Conservation (phyloP, 2,113 vertebrate genomes). For the Gymnogyps californianus region DNA sequence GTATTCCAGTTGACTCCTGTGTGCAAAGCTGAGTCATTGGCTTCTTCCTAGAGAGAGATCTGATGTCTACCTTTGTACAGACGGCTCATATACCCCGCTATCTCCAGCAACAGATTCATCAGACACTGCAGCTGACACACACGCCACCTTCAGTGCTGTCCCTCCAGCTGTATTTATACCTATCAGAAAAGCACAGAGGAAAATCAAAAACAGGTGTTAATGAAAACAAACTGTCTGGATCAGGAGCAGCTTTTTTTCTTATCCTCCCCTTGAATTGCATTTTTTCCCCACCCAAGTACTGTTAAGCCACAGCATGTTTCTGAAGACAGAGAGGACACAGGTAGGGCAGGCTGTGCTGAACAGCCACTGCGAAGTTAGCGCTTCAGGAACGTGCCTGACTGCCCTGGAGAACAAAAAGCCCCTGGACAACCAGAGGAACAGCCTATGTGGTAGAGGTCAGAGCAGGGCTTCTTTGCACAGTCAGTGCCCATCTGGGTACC, state of each 20-base stretch:
- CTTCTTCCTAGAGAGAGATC: neutral
- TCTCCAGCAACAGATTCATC: conserved; percentile 96
- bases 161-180: conserved; percentile 68
- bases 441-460: neutral
- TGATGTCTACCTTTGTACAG: conserved; percentile 81
- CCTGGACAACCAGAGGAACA: neutral
- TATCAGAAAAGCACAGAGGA: conserved; percentile 15
- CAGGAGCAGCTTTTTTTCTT: neutral
- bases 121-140: conserved; percentile 92
- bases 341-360: neutral
- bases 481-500: neutral
- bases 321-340: neutral
- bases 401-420: neutral
- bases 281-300: neutral
- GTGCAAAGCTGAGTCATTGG: neutral
- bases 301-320: neutral
- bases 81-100: conserved; percentile 92
- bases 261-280: neutral
- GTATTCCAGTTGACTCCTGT: neutral
- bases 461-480: neutral
- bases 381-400: neutral
- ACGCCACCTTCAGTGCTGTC: conserved; percentile 77
- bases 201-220: conserved; percentile 5
- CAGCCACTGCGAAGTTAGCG: neutral
- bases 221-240: neutral